A percentile compares a stretch with the other conserved stretches of the same genome.
phyloP scores from a whole-genome alignment of 2,888 invertebrate species.

The Hemithea aestivaria region DNA sequence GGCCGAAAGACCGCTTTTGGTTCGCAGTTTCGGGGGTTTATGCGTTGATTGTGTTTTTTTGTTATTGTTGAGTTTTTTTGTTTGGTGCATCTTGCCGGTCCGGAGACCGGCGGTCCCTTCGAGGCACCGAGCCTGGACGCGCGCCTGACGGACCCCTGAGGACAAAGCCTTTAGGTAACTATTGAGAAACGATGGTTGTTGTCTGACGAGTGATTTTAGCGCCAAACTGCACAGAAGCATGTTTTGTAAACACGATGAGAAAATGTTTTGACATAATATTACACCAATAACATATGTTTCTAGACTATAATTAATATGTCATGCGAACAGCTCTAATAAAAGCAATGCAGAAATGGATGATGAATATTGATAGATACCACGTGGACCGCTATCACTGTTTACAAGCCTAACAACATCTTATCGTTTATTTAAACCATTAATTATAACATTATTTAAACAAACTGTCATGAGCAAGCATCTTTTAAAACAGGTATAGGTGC shows the following conservation, averaged over 20 bases:
- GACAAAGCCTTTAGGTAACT: constrained; percentile 77
- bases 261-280: constrained; percentile 28
- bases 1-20: constrained; percentile 58
- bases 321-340: constrained; percentile 8
- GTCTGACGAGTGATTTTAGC: constrained; percentile 32
- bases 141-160: constrained; percentile 60
- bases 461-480: too few species aligned
- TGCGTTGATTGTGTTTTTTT: constrained; percentile 74
- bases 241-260: constrained; percentile 47
- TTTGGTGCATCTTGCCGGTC: constrained; percentile 77
- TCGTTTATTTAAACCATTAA: too few species aligned
- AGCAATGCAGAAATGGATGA: constrained; percentile 11
- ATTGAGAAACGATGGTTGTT: constrained; percentile 36
- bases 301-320: constrained; percentile 18
- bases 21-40: constrained; percentile 68
- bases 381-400: constrained; percentile 22
- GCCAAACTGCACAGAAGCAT: constrained; percentile 36
- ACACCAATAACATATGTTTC: constrained; percentile 29
- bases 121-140: constrained; percentile 70
- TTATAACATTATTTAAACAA: too few species aligned
- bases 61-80: constrained; percentile 78
- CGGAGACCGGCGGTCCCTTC: constrained; percentile 67
- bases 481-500: too few species aligned
- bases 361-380: constrained; percentile 18
- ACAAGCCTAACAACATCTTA: background rate